Conservation (phyloP, 2,797 vertebrate species). For the Halcyon badia region DNA sequence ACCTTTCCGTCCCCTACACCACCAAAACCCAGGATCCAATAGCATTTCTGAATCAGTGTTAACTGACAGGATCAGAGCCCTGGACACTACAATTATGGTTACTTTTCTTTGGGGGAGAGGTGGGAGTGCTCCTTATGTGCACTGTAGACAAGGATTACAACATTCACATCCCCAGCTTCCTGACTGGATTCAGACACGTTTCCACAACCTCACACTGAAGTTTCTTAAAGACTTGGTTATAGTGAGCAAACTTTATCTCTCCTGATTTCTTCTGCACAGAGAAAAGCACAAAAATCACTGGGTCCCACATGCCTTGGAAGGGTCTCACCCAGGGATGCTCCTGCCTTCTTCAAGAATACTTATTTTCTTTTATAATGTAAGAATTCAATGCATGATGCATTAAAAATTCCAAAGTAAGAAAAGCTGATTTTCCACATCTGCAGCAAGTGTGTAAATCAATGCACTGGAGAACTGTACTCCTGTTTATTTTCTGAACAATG, state of each 20-base stretch:
- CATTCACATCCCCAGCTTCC: background rate
- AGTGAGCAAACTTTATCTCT: background rate
- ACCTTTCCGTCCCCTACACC: accelerated
- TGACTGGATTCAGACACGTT: accelerated
- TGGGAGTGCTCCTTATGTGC: background rate
- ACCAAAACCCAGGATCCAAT: background rate
- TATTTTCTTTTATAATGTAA: background rate
- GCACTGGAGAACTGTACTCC: background rate
- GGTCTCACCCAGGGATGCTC: accelerated
- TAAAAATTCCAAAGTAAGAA: background rate
- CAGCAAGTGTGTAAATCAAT: background rate
- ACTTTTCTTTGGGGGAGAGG: background rate
- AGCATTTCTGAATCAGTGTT: background rate
- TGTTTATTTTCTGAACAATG: background rate
- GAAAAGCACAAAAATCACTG: background rate
- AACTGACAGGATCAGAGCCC: background rate
- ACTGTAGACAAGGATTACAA: too few species aligned
- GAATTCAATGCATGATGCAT: accelerated
- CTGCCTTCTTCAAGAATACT: background rate
- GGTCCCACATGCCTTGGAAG: accelerated
- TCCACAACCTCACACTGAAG: background rate
- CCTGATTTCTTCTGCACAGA: background rate
- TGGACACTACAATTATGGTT: background rate
- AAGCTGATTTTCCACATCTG: background rate
- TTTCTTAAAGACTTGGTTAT: background rate